Percentiles rank a stretch among this genome's conserved stretches.
These are phyloP conservation scores for Tragelaphus strepsiceros DNA, from an alignment of 2,113 vertebrate species.

Conservation along the genomic window DNA sequence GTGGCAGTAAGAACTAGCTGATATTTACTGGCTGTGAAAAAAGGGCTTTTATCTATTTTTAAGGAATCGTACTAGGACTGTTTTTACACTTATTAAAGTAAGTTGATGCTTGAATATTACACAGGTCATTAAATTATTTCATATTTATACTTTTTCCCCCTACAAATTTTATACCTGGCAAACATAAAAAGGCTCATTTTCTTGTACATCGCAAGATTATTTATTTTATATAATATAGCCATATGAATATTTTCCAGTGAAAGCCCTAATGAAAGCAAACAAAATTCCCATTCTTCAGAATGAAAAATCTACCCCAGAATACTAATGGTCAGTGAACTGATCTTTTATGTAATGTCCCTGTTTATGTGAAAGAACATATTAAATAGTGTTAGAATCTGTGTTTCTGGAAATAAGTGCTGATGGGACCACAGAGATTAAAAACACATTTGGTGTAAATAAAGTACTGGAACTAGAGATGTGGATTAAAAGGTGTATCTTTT, in stretches of 20 bases:
- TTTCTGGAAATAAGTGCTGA: not conserved
- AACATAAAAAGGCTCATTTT: not conserved
- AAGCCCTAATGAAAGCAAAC: slow-evolving; percentile 5
- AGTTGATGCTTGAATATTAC: not conserved
- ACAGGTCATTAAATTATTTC: not conserved
- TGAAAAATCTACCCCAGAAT: not conserved
- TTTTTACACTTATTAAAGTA: slow-evolving; percentile 1
- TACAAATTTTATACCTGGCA: not conserved
- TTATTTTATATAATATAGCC: not conserved
- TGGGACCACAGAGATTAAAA: not conserved
- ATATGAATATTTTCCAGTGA: not conserved
- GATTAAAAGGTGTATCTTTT: not conserved
- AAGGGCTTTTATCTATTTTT: not conserved
- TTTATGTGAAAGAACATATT: not conserved
- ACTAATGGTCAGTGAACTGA: not conserved
- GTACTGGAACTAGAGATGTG: slow-evolving; percentile 17
- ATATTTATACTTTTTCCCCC: not conserved
- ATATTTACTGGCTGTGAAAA: not conserved
- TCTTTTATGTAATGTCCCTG: not conserved
- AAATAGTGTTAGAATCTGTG: not conserved
- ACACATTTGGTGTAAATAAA: not conserved
- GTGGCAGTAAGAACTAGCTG: not conserved
- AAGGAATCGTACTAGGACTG: not conserved
- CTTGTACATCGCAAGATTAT: not conserved
- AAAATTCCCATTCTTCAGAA: not conserved